Evolutionary conservation across 2,797 vertebrate genomes (phyloP).

Genomic region (Choloepus didactylus): DNA sequence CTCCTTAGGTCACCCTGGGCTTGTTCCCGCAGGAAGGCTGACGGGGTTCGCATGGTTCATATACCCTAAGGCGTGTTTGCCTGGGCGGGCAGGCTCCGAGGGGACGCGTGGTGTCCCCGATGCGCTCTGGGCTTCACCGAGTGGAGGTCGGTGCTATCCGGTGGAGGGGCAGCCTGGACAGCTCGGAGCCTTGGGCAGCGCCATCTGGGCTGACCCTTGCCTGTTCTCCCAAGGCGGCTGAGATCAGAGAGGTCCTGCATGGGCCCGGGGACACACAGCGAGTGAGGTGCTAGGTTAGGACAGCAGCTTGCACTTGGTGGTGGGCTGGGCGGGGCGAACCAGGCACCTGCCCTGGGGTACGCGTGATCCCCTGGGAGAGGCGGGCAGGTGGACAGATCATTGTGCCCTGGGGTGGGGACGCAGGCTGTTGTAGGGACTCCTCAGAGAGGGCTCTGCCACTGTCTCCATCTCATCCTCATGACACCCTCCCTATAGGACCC

Average conservation of each 20-base stretch:
- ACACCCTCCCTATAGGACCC: too few species aligned
- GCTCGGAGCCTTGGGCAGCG: neutral
- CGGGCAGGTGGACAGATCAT: too few species aligned
- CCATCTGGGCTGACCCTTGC: neutral
- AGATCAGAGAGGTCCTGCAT: neutral
- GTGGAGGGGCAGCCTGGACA: too few species aligned
- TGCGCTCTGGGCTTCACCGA: too few species aligned
- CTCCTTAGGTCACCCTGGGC: accelerated
- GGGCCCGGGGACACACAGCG: neutral
- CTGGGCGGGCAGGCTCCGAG: neutral
- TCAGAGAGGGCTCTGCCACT: neutral
- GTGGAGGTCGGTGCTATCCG: too few species aligned
- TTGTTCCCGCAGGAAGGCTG: neutral
- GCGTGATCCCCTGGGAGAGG: neutral
- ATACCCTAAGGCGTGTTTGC: neutral
- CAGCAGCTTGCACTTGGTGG: too few species aligned
- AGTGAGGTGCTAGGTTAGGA: neutral
- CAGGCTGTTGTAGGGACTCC: neutral
- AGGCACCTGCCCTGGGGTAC: too few species aligned
- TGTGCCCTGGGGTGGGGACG: neutral
- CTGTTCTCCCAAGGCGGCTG: neutral
- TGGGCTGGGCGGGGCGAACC: neutral
- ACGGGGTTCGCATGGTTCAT: too few species aligned
- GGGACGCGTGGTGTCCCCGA: too few species aligned
- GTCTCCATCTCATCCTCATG: neutral